Evolutionary conservation across 1,140 invertebrate genomes (phyloP).

Genomic region (Triops longicaudatus): DNA sequence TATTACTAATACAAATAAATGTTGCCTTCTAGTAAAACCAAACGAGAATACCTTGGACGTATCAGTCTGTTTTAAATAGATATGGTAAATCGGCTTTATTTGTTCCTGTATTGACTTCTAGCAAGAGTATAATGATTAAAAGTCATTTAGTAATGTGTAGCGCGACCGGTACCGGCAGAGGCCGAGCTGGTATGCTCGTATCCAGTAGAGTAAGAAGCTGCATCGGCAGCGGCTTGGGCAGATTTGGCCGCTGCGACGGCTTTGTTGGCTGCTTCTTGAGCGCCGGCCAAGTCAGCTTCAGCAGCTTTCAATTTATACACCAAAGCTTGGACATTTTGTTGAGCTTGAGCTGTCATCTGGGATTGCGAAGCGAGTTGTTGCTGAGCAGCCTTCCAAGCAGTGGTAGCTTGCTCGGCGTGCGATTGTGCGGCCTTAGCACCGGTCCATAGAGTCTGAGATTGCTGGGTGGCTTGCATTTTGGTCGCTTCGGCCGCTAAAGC

Average conservation of each 20-base stretch:
- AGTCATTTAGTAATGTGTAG: neutral
- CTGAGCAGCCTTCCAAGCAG: constrained; percentile 32
- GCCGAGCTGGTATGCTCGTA: neutral
- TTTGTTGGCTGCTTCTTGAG: constrained; percentile 34
- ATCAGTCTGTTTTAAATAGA: too few relatives aligned
- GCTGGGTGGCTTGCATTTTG: constrained; percentile 33
- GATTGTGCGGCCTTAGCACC: constrained; percentile 32
- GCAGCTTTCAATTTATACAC: constrained; percentile 35
- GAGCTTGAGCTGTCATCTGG: constrained; percentile 34
- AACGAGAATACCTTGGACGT: too few relatives aligned
- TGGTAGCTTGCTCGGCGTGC: constrained; percentile 34
- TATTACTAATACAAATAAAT: too few relatives aligned
- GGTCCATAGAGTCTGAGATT: constrained; percentile 33
- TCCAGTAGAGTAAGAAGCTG: constrained; percentile 17
- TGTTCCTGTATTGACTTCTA: neutral
- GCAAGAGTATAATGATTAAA: neutral
- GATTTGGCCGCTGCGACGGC: constrained; percentile 31
- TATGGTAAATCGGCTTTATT: neutral
- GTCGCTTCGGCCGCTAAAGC: constrained; percentile 35
- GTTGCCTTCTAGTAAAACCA: too few relatives aligned
- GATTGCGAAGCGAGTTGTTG: constrained; percentile 33
- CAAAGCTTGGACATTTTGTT: constrained; percentile 35
- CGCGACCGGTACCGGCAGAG: neutral
- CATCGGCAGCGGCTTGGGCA: constrained; percentile 32
- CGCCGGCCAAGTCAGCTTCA: constrained; percentile 34